Evolutionary conservation across 2,797 vertebrate species (phyloP), one percentile per base, ranked within the genome.

Genomic region (Betta splendens): DNA sequence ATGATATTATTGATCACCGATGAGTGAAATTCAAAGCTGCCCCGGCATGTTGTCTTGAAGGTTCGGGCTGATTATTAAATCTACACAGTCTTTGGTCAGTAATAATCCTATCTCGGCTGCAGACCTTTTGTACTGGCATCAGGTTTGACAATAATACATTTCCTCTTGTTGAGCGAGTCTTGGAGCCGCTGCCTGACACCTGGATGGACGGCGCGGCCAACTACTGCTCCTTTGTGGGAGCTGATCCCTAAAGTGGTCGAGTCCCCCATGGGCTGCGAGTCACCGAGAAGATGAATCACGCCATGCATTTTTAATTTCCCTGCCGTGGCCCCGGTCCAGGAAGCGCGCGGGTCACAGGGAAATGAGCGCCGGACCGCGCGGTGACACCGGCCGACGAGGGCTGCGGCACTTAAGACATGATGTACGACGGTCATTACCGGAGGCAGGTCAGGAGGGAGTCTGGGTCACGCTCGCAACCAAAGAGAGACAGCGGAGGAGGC

Each of bases 321-420:
- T 74, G 73, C 75, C 75, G 25, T 82, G 89, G 89, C 88, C 75
- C 53, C 43, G 4, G 67, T 90, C 89, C 89, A 89, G 84, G 64
- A 83, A 89, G 84, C 84, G 39, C n/a, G 77, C 75, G 72, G 88
- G 88, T 87, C 86, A 83, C 81, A 86, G 86, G 80, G 88, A 91
- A 89, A 89, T 87, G 83, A 78, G 60, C 22, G 23, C 64, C 20
- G 84, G 85, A 88, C 84, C 76, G 85, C 76, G 82, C 84, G 31
- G 82, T 45, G 72, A 77, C 83, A 84, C 70, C 79, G 83, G 80
- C 75, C 61, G 64, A 81, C 69, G 44, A 77, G 80, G 72, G 74
- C 79, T 61, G 73, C 79, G 31, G 89, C 87, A 90, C 89, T 92
- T 92, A 92, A 91, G 85, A 88, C 86, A 73, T 92, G 91, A 92